phyloP scores from a whole-genome alignment of 2,113 vertebrate genomes.

The Gymnocephalus cernua region DNA sequence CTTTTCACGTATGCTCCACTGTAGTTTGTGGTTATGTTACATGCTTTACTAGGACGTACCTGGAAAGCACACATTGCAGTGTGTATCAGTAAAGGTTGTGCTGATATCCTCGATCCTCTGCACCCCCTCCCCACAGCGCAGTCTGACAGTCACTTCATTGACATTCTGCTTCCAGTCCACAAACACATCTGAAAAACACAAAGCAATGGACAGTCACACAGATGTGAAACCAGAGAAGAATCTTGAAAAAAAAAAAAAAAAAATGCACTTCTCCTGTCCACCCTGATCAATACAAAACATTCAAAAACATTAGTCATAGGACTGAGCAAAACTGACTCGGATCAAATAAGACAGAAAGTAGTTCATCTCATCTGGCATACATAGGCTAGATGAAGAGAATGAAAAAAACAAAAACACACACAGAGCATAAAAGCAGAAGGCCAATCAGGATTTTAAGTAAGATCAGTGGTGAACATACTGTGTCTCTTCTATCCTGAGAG shows the following conservation, averaged over 20 bases:
- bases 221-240: not conserved
- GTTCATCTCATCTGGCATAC: not conserved
- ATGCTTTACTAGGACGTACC: constrained; percentile 78
- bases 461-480: not conserved
- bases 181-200: constrained; percentile 87
- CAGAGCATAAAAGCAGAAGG: too few species aligned
- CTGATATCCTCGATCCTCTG: constrained; percentile 88
- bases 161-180: constrained; percentile 97
- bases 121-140: constrained; percentile 87
- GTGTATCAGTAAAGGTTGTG: constrained; percentile 89
- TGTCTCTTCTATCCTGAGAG: not conserved
- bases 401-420: not conserved
- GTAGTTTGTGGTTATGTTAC: too few species aligned
- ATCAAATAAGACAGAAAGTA: not conserved
- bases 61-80: constrained; percentile 91
- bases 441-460: not conserved
- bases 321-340: not conserved
- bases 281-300: not conserved
- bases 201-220: not conserved
- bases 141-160: constrained; percentile 91
- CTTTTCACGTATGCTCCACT: not conserved
- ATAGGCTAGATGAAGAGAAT: not conserved
- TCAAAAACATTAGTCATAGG: not conserved
- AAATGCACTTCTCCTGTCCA: not conserved
- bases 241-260: not conserved